Evolutionary conservation across 2,888 invertebrate genomes (phyloP).

Genomic region (Brachyptera risi): DNA sequence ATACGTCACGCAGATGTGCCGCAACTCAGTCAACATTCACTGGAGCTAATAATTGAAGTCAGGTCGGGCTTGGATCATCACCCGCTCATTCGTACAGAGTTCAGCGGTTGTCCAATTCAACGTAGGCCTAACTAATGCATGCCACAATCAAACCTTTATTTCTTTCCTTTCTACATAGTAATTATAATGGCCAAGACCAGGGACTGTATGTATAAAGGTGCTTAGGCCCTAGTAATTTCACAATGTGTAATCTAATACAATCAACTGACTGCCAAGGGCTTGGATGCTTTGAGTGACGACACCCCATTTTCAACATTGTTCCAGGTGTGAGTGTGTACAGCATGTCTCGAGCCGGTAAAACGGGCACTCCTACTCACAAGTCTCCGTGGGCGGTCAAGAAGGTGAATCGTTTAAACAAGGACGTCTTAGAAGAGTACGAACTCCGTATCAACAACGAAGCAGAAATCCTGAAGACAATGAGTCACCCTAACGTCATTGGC

Average conservation of each 20-base stretch:
- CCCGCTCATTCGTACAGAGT: too few species aligned
- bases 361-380: constrained; percentile 52
- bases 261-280: constrained; percentile 12
- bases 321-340: constrained; percentile 74
- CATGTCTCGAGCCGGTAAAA: constrained; percentile 65
- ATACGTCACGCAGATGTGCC: too few species aligned
- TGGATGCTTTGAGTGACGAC: neutral
- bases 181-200: too few species aligned
- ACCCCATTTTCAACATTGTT: too few species aligned
- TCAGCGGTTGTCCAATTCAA: too few species aligned
- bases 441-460: constrained; percentile 66
- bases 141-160: too few species aligned
- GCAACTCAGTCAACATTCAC: too few species aligned
- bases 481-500: constrained; percentile 81
- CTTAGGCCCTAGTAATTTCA: neutral
- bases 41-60: too few species aligned
- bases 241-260: constrained; percentile 16
- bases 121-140: too few species aligned
- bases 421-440: constrained; percentile 35
- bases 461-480: constrained; percentile 60
- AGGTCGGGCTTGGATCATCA: too few species aligned
- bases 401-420: constrained; percentile 52
- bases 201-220: neutral
- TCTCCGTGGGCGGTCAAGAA: constrained; percentile 88
- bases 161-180: too few species aligned